Percentiles rank a stretch among this genome's conserved stretches.
Conservation (phyloP, 2,888 invertebrate species). For the Mesorhabditis sp. region DNA sequence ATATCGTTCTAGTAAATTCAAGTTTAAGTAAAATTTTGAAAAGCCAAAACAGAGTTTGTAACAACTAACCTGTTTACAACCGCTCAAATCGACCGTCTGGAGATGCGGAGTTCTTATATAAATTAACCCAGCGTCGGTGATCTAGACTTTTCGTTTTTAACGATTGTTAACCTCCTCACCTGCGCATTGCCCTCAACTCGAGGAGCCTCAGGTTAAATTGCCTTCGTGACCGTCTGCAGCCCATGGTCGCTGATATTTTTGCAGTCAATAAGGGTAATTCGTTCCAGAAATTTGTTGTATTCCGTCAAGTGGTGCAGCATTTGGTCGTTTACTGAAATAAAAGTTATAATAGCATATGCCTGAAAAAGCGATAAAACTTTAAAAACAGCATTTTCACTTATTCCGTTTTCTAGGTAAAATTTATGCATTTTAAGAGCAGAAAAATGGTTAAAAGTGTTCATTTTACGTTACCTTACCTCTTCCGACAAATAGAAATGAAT, state of each 20-base stretch:
- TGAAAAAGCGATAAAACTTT: background rate
- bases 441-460: background rate
- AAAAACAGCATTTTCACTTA: background rate
- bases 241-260: slow-evolving; percentile 29
- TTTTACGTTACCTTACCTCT: slow-evolving; percentile 16
- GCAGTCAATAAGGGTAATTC: slow-evolving; percentile 53
- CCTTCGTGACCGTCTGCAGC: slow-evolving; percentile 37
- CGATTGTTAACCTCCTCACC: background rate
- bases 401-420: background rate
- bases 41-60: too few species aligned
- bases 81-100: slow-evolving; percentile 50
- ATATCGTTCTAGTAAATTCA: too few species aligned
- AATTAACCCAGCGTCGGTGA: slow-evolving; percentile 45
- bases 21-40: too few species aligned
- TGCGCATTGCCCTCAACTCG: slow-evolving; percentile 43
- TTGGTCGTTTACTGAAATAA: slow-evolving; percentile 21
- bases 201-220: slow-evolving; percentile 37
- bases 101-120: slow-evolving; percentile 40
- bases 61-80: slow-evolving; percentile 39
- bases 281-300: slow-evolving; percentile 40
- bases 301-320: slow-evolving; percentile 35
- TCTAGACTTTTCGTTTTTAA: slow-evolving; percentile 5
- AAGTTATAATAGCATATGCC: background rate
- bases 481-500: slow-evolving; percentile 49
- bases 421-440: background rate